A percentile compares a stretch with the other conserved stretches of the same genome.
Conservation (phyloP, 2,888 invertebrate species). For the Plebejus melissa region DNA sequence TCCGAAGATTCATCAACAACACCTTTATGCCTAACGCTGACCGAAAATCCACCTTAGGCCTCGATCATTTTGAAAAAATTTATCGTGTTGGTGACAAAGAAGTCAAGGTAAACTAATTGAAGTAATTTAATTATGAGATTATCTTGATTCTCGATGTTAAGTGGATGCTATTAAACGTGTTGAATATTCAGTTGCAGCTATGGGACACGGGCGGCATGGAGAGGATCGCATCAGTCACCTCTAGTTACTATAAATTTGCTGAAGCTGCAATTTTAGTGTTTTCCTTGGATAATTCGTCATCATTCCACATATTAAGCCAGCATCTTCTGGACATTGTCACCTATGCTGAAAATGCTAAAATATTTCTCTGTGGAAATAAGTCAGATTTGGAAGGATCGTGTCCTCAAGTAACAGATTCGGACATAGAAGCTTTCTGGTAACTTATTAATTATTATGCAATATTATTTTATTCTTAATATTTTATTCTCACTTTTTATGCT, state of each 20-base stretch:
- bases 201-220: slow-evolving; percentile 99
- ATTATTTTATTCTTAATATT: neutral
- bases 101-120: slow-evolving; percentile 80
- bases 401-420: slow-evolving; percentile 90
- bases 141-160: slow-evolving; percentile 31
- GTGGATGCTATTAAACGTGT: slow-evolving; percentile 23
- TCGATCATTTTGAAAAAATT: slow-evolving; percentile 93
- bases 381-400: slow-evolving; percentile 86
- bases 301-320: slow-evolving; percentile 94
- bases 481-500: neutral
- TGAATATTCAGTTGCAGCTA: slow-evolving; percentile 85
- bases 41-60: slow-evolving; percentile 91
- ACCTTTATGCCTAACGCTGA: slow-evolving; percentile 91
- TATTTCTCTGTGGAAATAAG: slow-evolving; percentile 96
- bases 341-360: slow-evolving; percentile 96
- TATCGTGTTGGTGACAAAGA: slow-evolving; percentile 87
- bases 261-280: slow-evolving; percentile 96
- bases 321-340: slow-evolving; percentile 95
- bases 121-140: slow-evolving; percentile 20
- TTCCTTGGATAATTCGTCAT: slow-evolving; percentile 92
- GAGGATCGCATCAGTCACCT: slow-evolving; percentile 95
- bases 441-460: slow-evolving; percentile 32
- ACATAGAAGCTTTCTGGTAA: slow-evolving; percentile 93
- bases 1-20: slow-evolving; percentile 93
- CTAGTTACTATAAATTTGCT: slow-evolving; percentile 97